Evolutionary conservation across 2,888 invertebrate species (phyloP).

Genomic region (Stictocephala bisonia): DNA sequence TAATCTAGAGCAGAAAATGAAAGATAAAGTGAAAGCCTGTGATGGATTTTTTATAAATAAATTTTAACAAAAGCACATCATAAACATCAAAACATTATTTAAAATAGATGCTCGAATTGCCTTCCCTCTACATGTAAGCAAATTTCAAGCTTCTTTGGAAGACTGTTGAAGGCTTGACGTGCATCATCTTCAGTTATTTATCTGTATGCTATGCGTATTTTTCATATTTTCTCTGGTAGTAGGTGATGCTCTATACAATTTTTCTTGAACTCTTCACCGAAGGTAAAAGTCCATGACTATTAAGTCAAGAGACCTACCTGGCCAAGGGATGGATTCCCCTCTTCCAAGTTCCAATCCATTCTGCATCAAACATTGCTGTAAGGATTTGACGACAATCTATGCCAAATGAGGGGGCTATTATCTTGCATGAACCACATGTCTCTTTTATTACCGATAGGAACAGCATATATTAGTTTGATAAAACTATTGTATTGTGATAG

Average conservation of each 20-base stretch:
- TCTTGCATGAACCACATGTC: no score
- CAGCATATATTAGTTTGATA: no score
- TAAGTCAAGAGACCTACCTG: background rate
- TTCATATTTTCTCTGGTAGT: background rate
- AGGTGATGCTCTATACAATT: background rate
- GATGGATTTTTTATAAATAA: no score
- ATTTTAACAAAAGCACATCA: no score
- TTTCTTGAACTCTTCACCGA: background rate
- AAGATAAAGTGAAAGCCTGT: no score
- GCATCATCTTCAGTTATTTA: background rate
- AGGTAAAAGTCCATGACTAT: conserved; percentile 4
- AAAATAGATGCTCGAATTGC: conserved; percentile 7
- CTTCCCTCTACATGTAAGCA: background rate
- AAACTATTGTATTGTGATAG: no score
- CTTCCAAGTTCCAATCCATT: conserved; percentile 1
- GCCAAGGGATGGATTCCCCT: background rate
- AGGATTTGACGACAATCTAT: conserved; percentile 7
- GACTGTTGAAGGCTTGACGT: background rate
- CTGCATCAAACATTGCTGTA: background rate
- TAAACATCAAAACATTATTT: no score
- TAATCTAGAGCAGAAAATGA: no score
- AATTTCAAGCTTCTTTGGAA: conserved; percentile 1
- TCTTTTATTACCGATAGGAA: no score
- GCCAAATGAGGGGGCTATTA: no score
- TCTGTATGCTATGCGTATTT: background rate